Evolutionary conservation across 2,797 vertebrate genomes (phyloP).

Genomic region (Darevskia mixta): DNA sequence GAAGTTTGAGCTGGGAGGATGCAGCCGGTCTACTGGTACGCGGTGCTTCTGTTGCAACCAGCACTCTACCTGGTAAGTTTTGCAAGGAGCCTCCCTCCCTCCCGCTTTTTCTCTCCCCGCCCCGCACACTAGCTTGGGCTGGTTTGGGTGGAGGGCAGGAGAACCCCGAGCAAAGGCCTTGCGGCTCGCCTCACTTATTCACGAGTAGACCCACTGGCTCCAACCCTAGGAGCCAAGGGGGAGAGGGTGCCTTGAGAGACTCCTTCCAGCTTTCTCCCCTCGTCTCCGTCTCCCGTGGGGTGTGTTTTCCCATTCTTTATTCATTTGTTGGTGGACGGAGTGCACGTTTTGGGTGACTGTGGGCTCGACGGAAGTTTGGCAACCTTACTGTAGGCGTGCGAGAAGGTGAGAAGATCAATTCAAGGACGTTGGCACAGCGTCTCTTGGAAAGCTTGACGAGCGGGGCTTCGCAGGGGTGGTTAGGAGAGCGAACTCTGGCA

Average conservation of each 20-base stretch:
- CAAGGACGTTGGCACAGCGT: neutral
- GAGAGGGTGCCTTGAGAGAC: neutral
- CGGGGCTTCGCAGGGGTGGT: neutral
- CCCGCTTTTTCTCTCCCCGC: no score
- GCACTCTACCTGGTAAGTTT: conserved; percentile 93
- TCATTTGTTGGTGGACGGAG: neutral
- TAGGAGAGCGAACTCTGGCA: neutral
- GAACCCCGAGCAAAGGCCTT: neutral
- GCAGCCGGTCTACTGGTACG: conserved; percentile 91
- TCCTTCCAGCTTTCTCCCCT: neutral
- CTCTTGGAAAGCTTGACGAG: neutral
- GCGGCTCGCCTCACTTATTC: neutral
- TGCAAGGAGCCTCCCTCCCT: neutral
- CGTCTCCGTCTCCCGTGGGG: neutral
- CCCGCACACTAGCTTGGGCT: neutral
- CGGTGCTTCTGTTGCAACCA: conserved; percentile 91
- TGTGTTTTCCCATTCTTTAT: neutral
- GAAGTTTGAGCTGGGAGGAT: conserved; percentile 95
- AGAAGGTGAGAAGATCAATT: neutral
- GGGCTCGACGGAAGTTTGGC: neutral
- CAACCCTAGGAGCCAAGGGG: neutral
- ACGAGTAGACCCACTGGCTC: neutral
- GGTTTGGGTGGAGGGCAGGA: neutral
- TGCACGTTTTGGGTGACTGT: neutral
- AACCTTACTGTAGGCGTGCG: no score